phyloP scores from a whole-genome alignment of 2,113 vertebrate genomes.

The Hippocampus comes region DNA sequence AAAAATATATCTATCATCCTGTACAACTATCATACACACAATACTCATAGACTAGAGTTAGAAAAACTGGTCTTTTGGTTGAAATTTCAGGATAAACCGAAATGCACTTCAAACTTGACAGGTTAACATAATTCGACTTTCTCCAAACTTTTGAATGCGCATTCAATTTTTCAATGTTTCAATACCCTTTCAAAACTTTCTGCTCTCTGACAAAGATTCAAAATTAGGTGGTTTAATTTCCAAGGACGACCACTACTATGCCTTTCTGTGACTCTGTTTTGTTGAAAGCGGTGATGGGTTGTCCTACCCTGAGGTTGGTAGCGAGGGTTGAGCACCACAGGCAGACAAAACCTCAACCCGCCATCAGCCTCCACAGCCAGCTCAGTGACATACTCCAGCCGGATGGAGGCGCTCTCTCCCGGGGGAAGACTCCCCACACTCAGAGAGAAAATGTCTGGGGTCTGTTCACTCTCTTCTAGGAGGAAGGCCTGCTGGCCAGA shows the following conservation, averaged over 20 bases:
- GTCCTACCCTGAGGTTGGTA: slow-evolving; percentile 71
- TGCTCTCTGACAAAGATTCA: neutral
- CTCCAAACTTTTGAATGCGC: neutral
- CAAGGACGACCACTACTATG: neutral
- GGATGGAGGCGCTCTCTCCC: slow-evolving; percentile 69
- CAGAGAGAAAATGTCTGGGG: slow-evolving; percentile 75
- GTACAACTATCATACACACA: too few species aligned
- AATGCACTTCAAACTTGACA: neutral
- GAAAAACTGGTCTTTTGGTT: neutral
- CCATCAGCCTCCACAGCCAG: slow-evolving; percentile 75
- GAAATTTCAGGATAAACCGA: neutral
- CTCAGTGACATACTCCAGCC: slow-evolving; percentile 76
- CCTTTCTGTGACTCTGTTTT: neutral
- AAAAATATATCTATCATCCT: too few species aligned
- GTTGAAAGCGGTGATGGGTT: neutral
- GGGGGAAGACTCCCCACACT: slow-evolving; percentile 77
- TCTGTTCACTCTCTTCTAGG: slow-evolving; percentile 71
- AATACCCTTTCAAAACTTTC: neutral
- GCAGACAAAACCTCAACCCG: slow-evolving; percentile 76
- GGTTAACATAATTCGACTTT: neutral
- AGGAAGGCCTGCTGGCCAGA: slow-evolving; percentile 77
- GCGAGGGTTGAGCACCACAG: slow-evolving; percentile 77
- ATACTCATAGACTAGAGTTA: too few species aligned
- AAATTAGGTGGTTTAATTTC: neutral
- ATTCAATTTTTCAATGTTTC: neutral